Evolutionary conservation across 1,140 invertebrate species (phyloP).

Genomic region (Tetramorium alpestre): DNA sequence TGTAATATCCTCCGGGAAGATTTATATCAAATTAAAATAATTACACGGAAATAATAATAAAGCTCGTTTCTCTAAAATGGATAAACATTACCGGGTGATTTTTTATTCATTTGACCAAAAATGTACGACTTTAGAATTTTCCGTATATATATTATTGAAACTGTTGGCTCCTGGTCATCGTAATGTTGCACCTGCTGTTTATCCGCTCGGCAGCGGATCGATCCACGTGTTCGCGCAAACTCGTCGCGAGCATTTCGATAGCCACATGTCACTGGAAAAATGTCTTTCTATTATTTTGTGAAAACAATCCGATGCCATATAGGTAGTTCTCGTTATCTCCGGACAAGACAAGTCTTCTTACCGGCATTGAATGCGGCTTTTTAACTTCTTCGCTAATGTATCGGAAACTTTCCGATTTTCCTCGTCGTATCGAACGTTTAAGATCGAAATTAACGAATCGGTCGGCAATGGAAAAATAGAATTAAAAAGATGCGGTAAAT

Average conservation of each 20-base stretch:
- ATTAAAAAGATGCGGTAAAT: background rate
- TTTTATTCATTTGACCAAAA: background rate
- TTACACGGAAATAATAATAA: background rate
- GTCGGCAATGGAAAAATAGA: background rate
- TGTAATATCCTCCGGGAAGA: background rate
- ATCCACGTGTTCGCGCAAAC: constrained; percentile 49
- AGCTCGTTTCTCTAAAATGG: background rate
- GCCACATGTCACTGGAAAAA: constrained; percentile 64
- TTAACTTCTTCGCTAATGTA: constrained; percentile 44
- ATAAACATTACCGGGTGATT: background rate
- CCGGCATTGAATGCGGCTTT: background rate
- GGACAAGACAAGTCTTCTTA: constrained; percentile 15
- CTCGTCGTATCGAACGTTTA: constrained; percentile 41
- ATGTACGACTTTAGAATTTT: background rate
- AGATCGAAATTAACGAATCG: constrained; percentile 36
- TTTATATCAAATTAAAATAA: background rate
- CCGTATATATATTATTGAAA: background rate
- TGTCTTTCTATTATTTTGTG: constrained; percentile 67
- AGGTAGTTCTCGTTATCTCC: constrained; percentile 50
- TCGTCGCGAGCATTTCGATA: constrained; percentile 44
- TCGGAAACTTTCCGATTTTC: constrained; percentile 34
- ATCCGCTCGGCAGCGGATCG: constrained; percentile 42
- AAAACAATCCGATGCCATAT: constrained; percentile 64
- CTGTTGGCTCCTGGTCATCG: background rate
- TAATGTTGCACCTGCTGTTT: background rate